Base-by-base conservation (phyloP, 1,140 invertebrate species). In the Neelides sp. region DNA sequence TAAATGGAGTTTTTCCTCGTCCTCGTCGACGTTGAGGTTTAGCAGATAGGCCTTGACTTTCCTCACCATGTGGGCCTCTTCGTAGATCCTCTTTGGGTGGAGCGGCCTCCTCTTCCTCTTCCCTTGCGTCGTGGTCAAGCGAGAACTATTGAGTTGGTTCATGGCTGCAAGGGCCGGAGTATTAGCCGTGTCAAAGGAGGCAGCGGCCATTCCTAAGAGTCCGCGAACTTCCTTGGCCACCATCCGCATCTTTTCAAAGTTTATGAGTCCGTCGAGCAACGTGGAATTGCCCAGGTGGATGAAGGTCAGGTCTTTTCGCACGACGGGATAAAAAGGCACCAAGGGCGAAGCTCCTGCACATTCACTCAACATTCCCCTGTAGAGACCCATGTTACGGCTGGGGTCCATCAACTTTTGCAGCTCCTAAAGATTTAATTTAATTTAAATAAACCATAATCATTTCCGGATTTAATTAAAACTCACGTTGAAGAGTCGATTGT, bases 181-280 rank as follows among this genome's bases (percentile, higher is more conserved):
- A 4, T 82, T 85, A 27, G 85, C 66, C 13, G 90, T 71, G 69
- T 91, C 87, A 65, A 89, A 84, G 8, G 86, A 85, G n/a, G 87
- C 87, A 49, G 88, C 92, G 65, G 88, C 93, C 90, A 97, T 96
- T 65, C 92, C 90, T 42, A 84, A 90, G 15, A 97, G 71, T 39
- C 85, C 79, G 58, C 93, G 75, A 10, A 98, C 85, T 75, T 98
- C 94, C 68, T 96, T 96, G 3, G 94, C 89, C 53, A 99, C 90
- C 90, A 98, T 98, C 56, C 96, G 73, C 36, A 99, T 70, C 65
- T 99, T 99, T 67, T 99, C 96, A 68, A 98, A 98, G 71, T 99
- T 99, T 4, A 95, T 83, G 58, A 98, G 72, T 30, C 79, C 77
- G 68, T 97, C 92, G 3, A 96, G 84, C 63, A 79, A 77, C 0